These are phyloP conservation scores for Neodiprion pinetum DNA, from an alignment of 1,140 invertebrate species.

Conservation along the genomic window DNA sequence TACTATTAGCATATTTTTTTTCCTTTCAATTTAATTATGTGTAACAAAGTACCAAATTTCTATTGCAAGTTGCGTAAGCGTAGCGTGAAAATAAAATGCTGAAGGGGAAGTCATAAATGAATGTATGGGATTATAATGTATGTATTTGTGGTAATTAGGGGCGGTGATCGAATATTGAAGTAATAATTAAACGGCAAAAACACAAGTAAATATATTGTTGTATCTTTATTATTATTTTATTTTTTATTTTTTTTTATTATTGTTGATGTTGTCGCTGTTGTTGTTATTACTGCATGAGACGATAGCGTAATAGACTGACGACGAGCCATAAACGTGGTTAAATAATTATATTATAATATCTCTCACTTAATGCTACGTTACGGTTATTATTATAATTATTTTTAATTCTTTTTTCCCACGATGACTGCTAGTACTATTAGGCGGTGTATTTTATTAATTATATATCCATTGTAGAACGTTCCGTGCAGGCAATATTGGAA, in stretches of 20 bases:
- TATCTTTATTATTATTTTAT: constrained; percentile 45
- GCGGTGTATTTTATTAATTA: constrained; percentile 50
- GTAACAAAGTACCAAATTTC: constrained; percentile 2
- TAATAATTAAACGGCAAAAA: constrained; percentile 39
- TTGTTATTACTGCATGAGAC: constrained; percentile 58
- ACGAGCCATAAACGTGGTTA: constrained; percentile 51
- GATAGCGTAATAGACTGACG: constrained; percentile 55
- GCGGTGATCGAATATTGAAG: constrained; percentile 26
- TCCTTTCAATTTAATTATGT: background rate
- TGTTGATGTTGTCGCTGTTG: constrained; percentile 4
- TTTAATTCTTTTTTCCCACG: constrained; percentile 46
- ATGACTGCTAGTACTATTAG: constrained; percentile 51
- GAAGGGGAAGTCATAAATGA: constrained; percentile 11
- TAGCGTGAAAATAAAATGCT: constrained; percentile 12
- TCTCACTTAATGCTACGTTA: constrained; percentile 55
- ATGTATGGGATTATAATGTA: background rate
- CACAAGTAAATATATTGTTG: constrained; percentile 56
- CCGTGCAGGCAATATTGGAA: constrained; percentile 49
- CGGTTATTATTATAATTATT: constrained; percentile 49
- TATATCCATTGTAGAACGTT: constrained; percentile 48
- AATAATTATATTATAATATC: constrained; percentile 56
- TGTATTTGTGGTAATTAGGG: background rate
- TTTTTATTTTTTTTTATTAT: background rate
- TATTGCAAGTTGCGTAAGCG: background rate
- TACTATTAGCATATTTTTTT: background rate